Evolutionary conservation across 2,113 vertebrate genomes (phyloP), one percentile per base, ranked within the genome.

Genomic region (Cebus imitator): DNA sequence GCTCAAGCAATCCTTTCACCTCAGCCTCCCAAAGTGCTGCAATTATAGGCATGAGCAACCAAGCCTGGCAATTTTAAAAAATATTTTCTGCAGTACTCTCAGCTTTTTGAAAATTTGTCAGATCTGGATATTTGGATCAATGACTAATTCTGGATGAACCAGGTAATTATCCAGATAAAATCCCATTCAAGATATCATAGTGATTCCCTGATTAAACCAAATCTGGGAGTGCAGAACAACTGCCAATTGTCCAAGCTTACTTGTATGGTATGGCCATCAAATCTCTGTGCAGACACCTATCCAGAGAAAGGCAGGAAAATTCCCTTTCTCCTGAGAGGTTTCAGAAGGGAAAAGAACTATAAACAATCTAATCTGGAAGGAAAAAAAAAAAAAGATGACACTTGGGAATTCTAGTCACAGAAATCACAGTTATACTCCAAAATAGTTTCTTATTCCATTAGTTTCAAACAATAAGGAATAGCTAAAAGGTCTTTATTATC

Each of bases 391-490:
- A 73, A 66, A 55, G 9, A 92, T 57, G 66, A 81, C 21, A 3
- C 3, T 55, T 14, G 16, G 23, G 32, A 86, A 90, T 55, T 91
- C 55, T 70, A 73, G 25, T 73, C 52, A 75, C 25, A 21, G 8
- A 30, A 4, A 58, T 89, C 13, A 30, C 30, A 81, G 35, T 48
- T 58, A 75, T 43, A 87, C 52, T 66, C 35, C 66, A 87, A 92
- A 64, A 83, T 18, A 91, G 82, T 70, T 76, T 84, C 40, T 90
- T 78, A 76, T 43, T 55, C 68, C 57, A 40, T 43, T 91, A 73
- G 68, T 86, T 93, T 87, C 43, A 75, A 61, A 91, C 57, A 88
- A 92, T 61, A 35, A 89, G 35, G 5, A 87, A 68, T 79, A 91
- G 78, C 0, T 87, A 10, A 70, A 55, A 78, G 37, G 40, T n/a